These are phyloP conservation scores for Oenanthe oenanthe DNA, from an alignment of 2,113 vertebrate species.

Conservation along the genomic window DNA sequence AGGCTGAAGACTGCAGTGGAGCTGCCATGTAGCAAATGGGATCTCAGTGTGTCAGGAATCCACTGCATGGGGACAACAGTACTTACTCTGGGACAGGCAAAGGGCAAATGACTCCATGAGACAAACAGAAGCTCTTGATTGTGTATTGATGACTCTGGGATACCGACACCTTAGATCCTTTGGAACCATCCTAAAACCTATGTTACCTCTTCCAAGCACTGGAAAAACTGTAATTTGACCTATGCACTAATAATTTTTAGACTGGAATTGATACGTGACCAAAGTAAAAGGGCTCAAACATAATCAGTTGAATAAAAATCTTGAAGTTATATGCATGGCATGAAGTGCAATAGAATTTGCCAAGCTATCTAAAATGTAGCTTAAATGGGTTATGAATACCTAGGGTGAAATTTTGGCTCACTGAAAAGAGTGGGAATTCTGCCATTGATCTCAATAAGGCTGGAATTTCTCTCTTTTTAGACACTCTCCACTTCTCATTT, in stretches of 20 bases:
- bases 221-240: neutral
- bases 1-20: neutral
- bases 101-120: accelerated
- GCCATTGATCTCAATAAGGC: neutral
- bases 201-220: neutral
- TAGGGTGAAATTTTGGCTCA: neutral
- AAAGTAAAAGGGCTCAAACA: neutral
- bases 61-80: accelerated
- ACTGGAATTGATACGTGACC: neutral
- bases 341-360: neutral
- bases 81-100: neutral
- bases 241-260: neutral
- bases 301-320: neutral
- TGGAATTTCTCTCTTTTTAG: conserved; percentile 17
- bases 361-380: neutral
- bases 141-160: neutral
- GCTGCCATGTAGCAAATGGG: accelerated
- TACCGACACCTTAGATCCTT: neutral
- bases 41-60: accelerated
- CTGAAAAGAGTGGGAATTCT: neutral
- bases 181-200: neutral
- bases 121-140: neutral
- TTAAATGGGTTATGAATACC: neutral
- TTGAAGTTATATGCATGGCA: neutral
- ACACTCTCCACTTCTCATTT: neutral